Evolutionary conservation across 2,113 vertebrate species (phyloP).

Genomic region (Otolemur garnettii): DNA sequence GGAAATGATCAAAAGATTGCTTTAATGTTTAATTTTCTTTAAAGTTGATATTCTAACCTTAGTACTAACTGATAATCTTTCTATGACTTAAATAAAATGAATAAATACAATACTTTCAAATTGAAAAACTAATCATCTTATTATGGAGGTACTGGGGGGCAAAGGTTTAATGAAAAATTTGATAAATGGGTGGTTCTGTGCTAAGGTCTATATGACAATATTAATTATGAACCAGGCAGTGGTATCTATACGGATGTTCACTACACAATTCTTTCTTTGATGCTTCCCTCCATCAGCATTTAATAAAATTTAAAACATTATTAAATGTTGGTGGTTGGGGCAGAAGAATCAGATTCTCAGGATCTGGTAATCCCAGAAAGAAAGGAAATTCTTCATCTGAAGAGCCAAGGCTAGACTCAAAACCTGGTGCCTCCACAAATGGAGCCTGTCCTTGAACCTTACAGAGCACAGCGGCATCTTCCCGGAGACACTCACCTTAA

Average conservation of each 20-base stretch:
- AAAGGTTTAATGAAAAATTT: neutral
- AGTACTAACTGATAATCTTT: neutral
- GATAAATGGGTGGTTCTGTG: neutral
- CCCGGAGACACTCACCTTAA: constrained; percentile 90
- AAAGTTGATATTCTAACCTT: neutral
- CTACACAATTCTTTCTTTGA: neutral
- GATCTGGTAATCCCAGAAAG: neutral
- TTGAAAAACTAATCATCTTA: neutral
- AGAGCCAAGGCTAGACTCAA: neutral
- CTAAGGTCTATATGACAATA: neutral
- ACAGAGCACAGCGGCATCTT: neutral
- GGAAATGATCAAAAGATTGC: neutral
- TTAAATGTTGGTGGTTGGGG: neutral
- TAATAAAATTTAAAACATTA: neutral
- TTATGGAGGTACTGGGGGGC: no score
- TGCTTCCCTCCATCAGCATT: no score
- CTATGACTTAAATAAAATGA: neutral
- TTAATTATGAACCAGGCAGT: neutral
- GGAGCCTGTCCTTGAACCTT: neutral
- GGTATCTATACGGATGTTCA: neutral
- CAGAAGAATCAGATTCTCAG: neutral
- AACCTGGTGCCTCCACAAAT: neutral
- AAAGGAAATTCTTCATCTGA: neutral
- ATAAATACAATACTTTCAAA: neutral
- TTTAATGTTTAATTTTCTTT: neutral